Conservation (phyloP, 2,888 invertebrate genomes). For the Alloplasta piceator region DNA sequence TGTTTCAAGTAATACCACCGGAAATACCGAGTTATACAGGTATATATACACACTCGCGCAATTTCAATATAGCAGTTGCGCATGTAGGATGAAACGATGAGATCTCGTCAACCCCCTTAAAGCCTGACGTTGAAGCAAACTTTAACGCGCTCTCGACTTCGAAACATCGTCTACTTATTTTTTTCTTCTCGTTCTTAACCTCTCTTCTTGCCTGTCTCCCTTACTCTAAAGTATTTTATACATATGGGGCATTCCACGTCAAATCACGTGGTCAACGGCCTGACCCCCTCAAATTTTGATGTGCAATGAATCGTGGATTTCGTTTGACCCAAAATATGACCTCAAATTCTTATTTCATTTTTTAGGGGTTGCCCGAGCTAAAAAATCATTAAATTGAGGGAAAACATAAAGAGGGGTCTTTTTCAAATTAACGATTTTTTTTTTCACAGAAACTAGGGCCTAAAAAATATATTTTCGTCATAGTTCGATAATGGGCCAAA, state of each 20-base stretch:
- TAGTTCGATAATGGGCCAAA: no score
- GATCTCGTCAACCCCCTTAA: constrained; percentile 34
- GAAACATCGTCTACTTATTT: constrained; percentile 31
- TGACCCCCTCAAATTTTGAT: no score
- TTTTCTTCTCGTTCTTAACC: background rate
- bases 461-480: no score
- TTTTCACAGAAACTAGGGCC: no score
- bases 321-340: no score
- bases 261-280: no score
- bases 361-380: no score
- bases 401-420: no score
- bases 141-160: constrained; percentile 43
- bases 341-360: no score
- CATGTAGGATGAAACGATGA: constrained; percentile 2
- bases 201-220: background rate
- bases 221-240: background rate
- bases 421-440: no score
- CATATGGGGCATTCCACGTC: background rate
- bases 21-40: background rate
- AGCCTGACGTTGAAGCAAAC: constrained; percentile 38
- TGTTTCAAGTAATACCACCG: constrained; percentile 8
- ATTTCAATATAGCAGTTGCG: background rate
- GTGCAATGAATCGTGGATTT: no score
- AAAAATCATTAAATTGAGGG: no score
- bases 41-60: background rate